A percentile compares a stretch with the other conserved stretches of the same genome.
Evolutionary conservation across 2,888 invertebrate genomes (phyloP).

Genomic region (Phaonia tiefii): DNA sequence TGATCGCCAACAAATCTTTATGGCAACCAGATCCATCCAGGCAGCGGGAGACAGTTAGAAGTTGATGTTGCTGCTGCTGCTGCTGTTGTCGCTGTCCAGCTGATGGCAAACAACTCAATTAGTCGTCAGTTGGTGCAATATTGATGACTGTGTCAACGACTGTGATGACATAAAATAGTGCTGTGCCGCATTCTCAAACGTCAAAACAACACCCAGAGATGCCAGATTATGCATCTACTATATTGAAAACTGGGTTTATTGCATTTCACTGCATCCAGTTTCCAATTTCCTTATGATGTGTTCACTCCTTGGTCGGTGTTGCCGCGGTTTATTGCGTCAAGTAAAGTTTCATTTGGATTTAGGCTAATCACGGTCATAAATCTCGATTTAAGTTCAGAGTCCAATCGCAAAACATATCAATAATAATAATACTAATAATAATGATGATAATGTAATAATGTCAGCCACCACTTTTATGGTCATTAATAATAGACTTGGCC

Average conservation of each 20-base stretch:
- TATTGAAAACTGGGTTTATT: background rate
- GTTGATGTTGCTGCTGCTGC: background rate
- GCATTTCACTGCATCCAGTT: background rate
- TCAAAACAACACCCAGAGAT: background rate
- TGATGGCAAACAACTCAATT: conserved; percentile 75
- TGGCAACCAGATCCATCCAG: background rate
- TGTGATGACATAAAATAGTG: conserved; percentile 66
- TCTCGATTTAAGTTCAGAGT: conserved; percentile 9
- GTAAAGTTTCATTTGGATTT: background rate
- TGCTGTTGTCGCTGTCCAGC: background rate
- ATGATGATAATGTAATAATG: conserved; percentile 8
- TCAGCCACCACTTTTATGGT: background rate
- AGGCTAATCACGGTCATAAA: conserved; percentile 36
- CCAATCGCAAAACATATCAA: background rate
- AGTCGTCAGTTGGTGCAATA: conserved; percentile 69
- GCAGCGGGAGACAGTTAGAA: background rate
- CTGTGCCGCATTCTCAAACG: background rate
- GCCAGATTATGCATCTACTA: background rate
- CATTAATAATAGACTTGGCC: conserved; percentile 27
- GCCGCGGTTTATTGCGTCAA: background rate
- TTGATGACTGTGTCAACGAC: conserved; percentile 59
- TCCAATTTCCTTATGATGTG: conserved; percentile 5
- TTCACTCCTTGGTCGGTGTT: background rate
- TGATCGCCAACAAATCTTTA: background rate
- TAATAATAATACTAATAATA: background rate